A percentile compares a stretch with the other conserved stretches of the same genome.
Conservation (phyloP, 2,797 vertebrate genomes). For the Pangasius djambal region DNA sequence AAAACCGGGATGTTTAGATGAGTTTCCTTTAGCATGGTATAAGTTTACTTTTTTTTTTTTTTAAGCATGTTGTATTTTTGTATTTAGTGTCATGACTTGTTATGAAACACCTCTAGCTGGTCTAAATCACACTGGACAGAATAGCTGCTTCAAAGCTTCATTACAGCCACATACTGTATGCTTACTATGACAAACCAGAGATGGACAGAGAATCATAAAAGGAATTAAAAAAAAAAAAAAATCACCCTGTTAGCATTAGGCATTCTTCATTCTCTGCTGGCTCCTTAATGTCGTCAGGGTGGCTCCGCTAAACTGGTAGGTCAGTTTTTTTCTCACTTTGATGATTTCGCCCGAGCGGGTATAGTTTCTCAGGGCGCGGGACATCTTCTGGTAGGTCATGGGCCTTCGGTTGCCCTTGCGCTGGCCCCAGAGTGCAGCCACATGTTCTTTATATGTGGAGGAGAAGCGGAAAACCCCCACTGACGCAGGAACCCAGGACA, state of each 20-base stretch:
- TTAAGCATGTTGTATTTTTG: neutral
- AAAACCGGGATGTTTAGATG: neutral
- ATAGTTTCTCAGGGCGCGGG: slow-evolving; percentile 82
- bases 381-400: slow-evolving; percentile 87
- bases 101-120: neutral
- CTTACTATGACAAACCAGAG: neutral
- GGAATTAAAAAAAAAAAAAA: no score
- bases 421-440: slow-evolving; percentile 78
- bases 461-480: slow-evolving; percentile 79
- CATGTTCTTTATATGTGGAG: slow-evolving; percentile 77
- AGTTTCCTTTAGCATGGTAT: neutral
- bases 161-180: neutral
- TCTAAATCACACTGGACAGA: neutral
- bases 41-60: neutral
- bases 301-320: slow-evolving; percentile 75
- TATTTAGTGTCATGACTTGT: neutral
- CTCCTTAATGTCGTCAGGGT: slow-evolving; percentile 69
- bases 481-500: slow-evolving; percentile 75
- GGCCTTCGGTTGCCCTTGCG: slow-evolving; percentile 80
- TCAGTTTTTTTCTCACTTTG: slow-evolving; percentile 83
- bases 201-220: neutral
- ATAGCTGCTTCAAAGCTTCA: neutral
- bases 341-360: slow-evolving; percentile 78
- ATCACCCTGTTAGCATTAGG: no score
- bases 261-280: slow-evolving; percentile 33